phyloP scores from a whole-genome alignment of 2,113 vertebrate genomes.

The Diadophis punctatus region DNA sequence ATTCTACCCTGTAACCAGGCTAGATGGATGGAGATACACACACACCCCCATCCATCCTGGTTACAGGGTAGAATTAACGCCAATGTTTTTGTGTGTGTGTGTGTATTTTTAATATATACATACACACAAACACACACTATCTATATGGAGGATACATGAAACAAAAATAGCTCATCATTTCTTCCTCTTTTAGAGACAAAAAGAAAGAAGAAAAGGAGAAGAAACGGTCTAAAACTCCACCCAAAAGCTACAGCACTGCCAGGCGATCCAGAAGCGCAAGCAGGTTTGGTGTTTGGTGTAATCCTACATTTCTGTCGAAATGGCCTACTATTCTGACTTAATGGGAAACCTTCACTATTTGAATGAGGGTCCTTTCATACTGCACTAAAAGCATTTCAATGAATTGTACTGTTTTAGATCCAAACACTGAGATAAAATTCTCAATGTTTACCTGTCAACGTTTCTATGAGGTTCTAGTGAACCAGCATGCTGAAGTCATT shows the following conservation, averaged over 20 bases:
- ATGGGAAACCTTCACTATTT: not conserved
- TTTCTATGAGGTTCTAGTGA: not conserved
- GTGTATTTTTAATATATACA: no score
- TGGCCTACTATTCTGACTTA: not conserved
- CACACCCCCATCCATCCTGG: not conserved
- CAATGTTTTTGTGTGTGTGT: not conserved
- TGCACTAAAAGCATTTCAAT: not conserved
- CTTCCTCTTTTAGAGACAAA: conserved; percentile 77
- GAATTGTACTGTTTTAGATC: not conserved
- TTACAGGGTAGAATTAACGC: not conserved
- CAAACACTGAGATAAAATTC: not conserved
- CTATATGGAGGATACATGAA: not conserved
- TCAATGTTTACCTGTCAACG: not conserved
- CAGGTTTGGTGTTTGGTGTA: conserved; percentile 68
- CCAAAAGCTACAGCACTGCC: conserved; percentile 96
- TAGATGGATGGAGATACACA: not conserved
- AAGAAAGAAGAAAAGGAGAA: conserved; percentile 96
- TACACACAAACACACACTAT: no score
- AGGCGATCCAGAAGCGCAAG: conserved; percentile 89
- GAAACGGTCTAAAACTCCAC: conserved; percentile 96
- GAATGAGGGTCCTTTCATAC: not conserved
- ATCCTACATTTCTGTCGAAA: not conserved
- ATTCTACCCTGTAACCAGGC: not conserved
- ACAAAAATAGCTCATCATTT: not conserved
- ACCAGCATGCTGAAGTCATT: not conserved